Evolutionary conservation across 37 sponge, comb jelly and placozoan genomes (phyloP).

Genomic region (Hexactinellida sp.): DNA sequence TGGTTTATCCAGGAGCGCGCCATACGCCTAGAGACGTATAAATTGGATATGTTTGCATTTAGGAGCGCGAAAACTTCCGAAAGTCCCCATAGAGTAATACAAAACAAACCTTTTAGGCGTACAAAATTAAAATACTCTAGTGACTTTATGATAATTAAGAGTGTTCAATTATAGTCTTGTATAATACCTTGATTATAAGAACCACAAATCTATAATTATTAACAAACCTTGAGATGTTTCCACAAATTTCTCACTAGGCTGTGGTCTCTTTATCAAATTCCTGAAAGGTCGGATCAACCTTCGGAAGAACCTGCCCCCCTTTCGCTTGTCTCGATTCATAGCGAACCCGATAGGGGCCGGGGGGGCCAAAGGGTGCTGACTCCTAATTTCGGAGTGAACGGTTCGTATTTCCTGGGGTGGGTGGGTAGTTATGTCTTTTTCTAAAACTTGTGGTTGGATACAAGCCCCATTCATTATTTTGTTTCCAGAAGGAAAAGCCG

Average conservation of each 20-base stretch:
- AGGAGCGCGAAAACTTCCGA: too few species aligned
- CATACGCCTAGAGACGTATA: too few species aligned
- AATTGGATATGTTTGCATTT: too few species aligned
- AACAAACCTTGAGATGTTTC: constrained; percentile 4
- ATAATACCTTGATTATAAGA: too few species aligned
- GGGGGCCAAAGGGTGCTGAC: not conserved
- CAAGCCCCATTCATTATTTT: not conserved
- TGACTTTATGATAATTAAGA: too few species aligned
- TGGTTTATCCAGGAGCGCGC: too few species aligned
- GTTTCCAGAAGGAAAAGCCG: not conserved
- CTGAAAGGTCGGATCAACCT: not conserved
- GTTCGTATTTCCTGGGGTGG: not conserved
- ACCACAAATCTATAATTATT: too few species aligned
- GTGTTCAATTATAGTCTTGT: too few species aligned
- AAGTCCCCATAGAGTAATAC: too few species aligned
- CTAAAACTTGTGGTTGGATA: not conserved
- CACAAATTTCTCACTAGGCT: constrained; percentile 1
- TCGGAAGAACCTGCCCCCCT: not conserved
- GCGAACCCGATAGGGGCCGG: not conserved
- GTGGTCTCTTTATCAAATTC: constrained; percentile 5
- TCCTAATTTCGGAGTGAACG: not conserved
- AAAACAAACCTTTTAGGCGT: too few species aligned
- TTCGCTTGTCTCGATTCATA: not conserved
- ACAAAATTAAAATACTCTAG: too few species aligned
- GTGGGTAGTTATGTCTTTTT: not conserved